Base-by-base conservation (phyloP, 2,888 invertebrate species). In the Biston stratarius region DNA sequence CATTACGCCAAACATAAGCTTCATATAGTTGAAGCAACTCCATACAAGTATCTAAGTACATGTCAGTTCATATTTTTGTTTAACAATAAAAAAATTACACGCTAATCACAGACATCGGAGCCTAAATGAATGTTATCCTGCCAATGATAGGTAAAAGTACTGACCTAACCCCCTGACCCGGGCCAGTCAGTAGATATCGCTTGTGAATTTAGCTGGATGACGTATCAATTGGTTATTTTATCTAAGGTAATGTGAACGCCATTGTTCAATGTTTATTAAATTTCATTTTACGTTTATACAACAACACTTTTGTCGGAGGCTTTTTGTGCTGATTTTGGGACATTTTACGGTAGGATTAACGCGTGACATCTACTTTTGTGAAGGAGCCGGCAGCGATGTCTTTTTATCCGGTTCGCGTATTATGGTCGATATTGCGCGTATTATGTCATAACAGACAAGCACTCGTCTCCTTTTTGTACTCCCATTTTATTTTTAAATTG, bases 261-360 rank as follows among this genome's bases (percentile, higher is more conserved):
- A 92, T 94, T 94, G 92, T 94, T 79, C 83, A 77, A 84, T 90
- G 91, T 93, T 94, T 94, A 94, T 94, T 94, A 94, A 94, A 94
- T 91, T 94, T 94, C 91, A 94, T 94, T 94, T 94, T 92, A 92
- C 87, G 87, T 92, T 91, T 85, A 89, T 93, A 91, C 91, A 91
- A 92, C 92, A 92, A 92, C 94, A 92, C 93, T 94, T 90, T 92
- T 92, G 92, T 92, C 91, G 91, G 89, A 81, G 75, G 81, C 83
- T 91, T 93, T 93, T 93, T 93, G 87, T 91, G 73, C 73, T 78
- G 83, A 85, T 91, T 92, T 92, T 90, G 94, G 91, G 94, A 94
- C 94, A 94, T 93, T 94, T 94, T 92, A 90, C 94, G 93, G 89
- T 82, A 89, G 94, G 91, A 92, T 92, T 92, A 89, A 78, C 82